Base-by-base conservation (phyloP, 2,888 invertebrate genomes). In the Harpalus rubripes region DNA sequence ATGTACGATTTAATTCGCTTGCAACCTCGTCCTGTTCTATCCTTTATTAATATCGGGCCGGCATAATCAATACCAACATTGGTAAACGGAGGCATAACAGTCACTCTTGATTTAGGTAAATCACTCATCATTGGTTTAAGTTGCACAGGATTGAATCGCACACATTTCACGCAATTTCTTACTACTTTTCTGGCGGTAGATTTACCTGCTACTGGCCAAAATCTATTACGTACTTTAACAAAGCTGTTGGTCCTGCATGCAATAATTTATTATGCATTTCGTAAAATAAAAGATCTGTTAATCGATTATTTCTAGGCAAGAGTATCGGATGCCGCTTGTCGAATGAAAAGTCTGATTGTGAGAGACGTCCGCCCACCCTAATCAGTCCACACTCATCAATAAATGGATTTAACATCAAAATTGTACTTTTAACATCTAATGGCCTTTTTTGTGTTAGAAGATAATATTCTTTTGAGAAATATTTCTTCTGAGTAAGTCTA, bases 11-110 rank as follows among this genome's bases (percentile, higher is more conserved):
- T n/a, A n/a, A n/a, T n/a, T n/a, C n/a, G n/a, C n/a, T n/a, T n/a
- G n/a, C n/a, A n/a, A n/a, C n/a, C n/a, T n/a, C n/a, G n/a, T 65
- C 65, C 65, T 26, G 26, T 8, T 65, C 32, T 12, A 65, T 65
- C 32, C 8, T 32, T 18, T 7, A 16, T 65, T 12, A 65, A 12
- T 18, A 65, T 65, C 16, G 65, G 65, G 12, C 18, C 65, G 3
- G 65, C 65, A 32, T 65, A 65, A 32, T 65, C 65, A 15, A 65
- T 12, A 16, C 65, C 65, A 32, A 65, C 65, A 32, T 7, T 65
- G 5, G 6, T 18, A 32, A 65, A 65, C 3, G 65, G 65, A 16
- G 12, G 12, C 22, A 18, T 65, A 65, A 10, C 8, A 26, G 22
- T 16, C 16, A 65, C 26, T 65, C 65, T 18, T 6, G 26, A 8